Evolutionary conservation across 1,140 invertebrate genomes (phyloP), one percentile per base, ranked within the genome.

Genomic region (Chymomyza costata): DNA sequence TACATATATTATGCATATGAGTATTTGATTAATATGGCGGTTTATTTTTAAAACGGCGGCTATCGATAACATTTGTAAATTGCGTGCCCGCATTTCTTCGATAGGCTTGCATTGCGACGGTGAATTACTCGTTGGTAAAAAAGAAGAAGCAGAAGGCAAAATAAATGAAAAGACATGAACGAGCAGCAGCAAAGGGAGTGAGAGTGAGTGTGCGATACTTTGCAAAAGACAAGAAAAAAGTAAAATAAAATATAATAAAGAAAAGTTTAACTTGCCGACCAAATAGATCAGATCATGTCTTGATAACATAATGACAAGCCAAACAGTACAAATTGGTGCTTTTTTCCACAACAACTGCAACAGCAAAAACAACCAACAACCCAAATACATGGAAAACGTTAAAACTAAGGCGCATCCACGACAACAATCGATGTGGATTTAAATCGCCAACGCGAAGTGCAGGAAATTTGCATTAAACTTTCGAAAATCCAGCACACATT

Each of bases 151-250:
- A 61, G 55, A 60, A 61, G 21, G 21, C 38, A 49, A 53, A 53
- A 45, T 17, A 45, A 49, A 54, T 56, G 40, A 55, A 61, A 61
- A 61, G 47, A 45, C 45, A 61, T 54, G 56, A 59, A 60, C 43
- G 38, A 60, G 57, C n/a, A n/a, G n/a, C n/a, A n/a, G n/a, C 57
- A 54, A 48, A 57, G 46, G 58, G 58, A 61, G 58, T 61, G 58
- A 61, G 58, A 61, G 58, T 61, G 58, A 61, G 58, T 61, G 58
- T 61, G 21, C 21, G 21, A 25, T 61, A 61, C 58, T 61, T 56
- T 57, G 53, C 54, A 52, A 51, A n/a, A n/a, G n/a, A n/a, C 19
- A 48, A 50, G 41, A 54, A 58, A 51, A 40, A 58, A 34, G 49
- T 47, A 41, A 40, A 61, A 46, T 40, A 41, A 61, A 49, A 45